These are phyloP conservation scores for Onthophagus sagittarius DNA, from an alignment of 2,888 invertebrate genomes.

Conservation along the genomic window DNA sequence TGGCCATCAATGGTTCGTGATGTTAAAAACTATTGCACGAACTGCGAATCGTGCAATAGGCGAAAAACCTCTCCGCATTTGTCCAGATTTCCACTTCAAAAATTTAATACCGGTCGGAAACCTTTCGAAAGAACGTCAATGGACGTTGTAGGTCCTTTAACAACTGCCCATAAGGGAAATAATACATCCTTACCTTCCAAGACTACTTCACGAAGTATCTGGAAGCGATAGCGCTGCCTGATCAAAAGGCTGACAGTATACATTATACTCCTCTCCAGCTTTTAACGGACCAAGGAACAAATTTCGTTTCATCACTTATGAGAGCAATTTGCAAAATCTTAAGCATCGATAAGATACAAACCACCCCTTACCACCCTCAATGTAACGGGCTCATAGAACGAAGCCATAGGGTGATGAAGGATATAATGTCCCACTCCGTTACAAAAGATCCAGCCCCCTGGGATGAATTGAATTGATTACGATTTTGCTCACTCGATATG, in stretches of 20 bases:
- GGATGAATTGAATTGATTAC: too few species aligned
- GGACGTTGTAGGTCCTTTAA: conserved; percentile 5
- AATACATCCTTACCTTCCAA: background rate
- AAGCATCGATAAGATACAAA: conserved; percentile 31
- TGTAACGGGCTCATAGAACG: conserved; percentile 37
- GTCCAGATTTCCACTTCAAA: background rate
- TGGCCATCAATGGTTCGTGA: conserved; percentile 25
- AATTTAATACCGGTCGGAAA: background rate
- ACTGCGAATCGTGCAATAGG: conserved; percentile 29
- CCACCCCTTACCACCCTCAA: conserved; percentile 36
- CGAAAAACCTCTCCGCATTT: background rate
- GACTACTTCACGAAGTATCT: conserved; percentile 25
- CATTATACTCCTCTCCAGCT: conserved; percentile 33
- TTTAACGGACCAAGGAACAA: conserved; percentile 34
- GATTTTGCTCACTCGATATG: too few species aligned
- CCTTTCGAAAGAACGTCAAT: background rate
- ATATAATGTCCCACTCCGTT: conserved; percentile 33
- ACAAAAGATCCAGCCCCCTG: conserved; percentile 32
- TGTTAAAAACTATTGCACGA: conserved; percentile 20
- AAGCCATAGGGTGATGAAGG: conserved; percentile 34
- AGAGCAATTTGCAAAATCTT: conserved; percentile 27
- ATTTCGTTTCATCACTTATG: conserved; percentile 33
- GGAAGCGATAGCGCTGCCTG: conserved; percentile 25
- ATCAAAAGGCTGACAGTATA: conserved; percentile 25
- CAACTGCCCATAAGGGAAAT: background rate